Percentiles rank a stretch among this genome's conserved stretches.
Evolutionary conservation across 2,888 invertebrate genomes (phyloP).

Genomic region (Ametastegia equiseti): DNA sequence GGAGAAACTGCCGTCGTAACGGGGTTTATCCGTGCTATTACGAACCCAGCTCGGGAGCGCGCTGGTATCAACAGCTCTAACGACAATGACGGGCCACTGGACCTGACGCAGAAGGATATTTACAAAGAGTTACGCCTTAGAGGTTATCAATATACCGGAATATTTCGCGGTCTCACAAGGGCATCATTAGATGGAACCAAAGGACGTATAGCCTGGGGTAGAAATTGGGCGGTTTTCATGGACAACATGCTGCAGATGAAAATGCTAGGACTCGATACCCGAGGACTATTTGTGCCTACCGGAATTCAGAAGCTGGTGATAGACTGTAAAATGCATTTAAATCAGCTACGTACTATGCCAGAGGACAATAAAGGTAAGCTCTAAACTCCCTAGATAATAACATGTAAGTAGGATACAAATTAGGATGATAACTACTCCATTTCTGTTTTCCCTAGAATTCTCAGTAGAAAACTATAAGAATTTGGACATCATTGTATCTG

Average conservation of each 20-base stretch:
- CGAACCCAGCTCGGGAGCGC: slow-evolving; percentile 70
- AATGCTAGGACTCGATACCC: slow-evolving; percentile 75
- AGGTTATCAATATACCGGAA: slow-evolving; percentile 78
- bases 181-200: slow-evolving; percentile 74
- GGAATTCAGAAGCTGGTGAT: slow-evolving; percentile 79
- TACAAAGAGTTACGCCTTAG: too few relatives aligned
- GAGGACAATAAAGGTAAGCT: slow-evolving; percentile 65
- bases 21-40: slow-evolving; percentile 81
- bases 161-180: slow-evolving; percentile 77
- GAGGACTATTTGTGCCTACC: slow-evolving; percentile 79
- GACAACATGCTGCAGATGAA: slow-evolving; percentile 84
- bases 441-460: slow-evolving; percentile 65
- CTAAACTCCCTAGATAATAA: background rate
- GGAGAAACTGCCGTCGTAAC: slow-evolving; percentile 84
- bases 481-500: slow-evolving; percentile 78
- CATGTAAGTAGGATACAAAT: background rate
- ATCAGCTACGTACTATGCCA: slow-evolving; percentile 61
- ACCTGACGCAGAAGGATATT: slow-evolving; percentile 70
- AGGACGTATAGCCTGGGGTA: slow-evolving; percentile 78
- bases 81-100: slow-evolving; percentile 57
- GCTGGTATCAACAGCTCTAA: slow-evolving; percentile 64
- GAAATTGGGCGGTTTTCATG: slow-evolving; percentile 84
- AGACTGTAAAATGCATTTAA: slow-evolving; percentile 76
- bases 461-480: slow-evolving; percentile 65
- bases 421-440: background rate